These are phyloP conservation scores for Tinea pellionella DNA, from an alignment of 2,888 invertebrate species.

Conservation along the genomic window DNA sequence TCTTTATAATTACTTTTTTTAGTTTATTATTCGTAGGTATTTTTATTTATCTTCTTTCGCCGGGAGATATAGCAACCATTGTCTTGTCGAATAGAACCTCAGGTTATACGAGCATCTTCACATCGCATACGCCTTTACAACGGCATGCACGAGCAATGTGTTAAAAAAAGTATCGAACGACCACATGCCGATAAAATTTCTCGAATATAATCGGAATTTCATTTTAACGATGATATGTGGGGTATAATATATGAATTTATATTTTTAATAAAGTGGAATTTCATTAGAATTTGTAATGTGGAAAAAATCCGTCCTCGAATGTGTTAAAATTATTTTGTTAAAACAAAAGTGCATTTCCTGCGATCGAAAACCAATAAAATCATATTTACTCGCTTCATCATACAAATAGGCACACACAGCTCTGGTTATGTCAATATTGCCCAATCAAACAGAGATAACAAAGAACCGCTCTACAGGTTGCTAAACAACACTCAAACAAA, in stretches of 20 bases:
- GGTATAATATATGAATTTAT: background rate
- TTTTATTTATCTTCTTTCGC: conserved; percentile 5
- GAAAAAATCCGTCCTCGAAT: background rate
- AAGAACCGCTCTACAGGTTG: conserved; percentile 52
- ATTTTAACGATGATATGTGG: background rate
- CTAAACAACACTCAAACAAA: conserved; percentile 56
- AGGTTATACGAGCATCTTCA: conserved; percentile 8
- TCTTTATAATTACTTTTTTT: background rate
- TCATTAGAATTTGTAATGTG: background rate
- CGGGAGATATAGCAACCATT: background rate
- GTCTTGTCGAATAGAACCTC: conserved; percentile 8
- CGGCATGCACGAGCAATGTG: background rate
- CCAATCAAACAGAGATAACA: conserved; percentile 53
- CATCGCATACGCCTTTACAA: conserved; percentile 3
- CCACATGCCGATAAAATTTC: background rate
- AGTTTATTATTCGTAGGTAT: background rate
- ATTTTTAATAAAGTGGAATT: background rate
- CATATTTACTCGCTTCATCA: conserved; percentile 8
- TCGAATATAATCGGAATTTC: background rate
- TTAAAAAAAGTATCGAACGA: background rate
- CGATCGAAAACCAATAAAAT: conserved; percentile 23
- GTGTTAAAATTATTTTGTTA: background rate
- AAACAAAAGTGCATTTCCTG: conserved; percentile 13
- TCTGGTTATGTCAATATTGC: conserved; percentile 47
- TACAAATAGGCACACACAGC: conserved; percentile 19